Base-by-base conservation (phyloP, 2,888 invertebrate species). In the Caradrina clavipalpis region DNA sequence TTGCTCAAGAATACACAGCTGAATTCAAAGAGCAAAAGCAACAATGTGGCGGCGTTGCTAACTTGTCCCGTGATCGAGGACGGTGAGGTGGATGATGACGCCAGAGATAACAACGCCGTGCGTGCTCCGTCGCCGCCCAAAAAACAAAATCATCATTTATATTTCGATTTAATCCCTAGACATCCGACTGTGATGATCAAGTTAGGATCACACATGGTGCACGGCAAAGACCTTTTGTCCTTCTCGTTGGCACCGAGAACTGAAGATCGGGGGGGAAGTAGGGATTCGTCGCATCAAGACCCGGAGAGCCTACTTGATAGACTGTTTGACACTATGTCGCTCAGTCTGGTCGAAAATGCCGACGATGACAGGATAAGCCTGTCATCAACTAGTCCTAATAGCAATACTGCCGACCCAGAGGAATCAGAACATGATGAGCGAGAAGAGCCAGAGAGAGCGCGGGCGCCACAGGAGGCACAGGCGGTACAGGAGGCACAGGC, bases 161-260 rank as follows among this genome's bases (percentile, higher is more conserved):
- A 64, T 31, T 42, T 78, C 7, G 74, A 79, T 1, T 19, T 80
- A 0, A 0, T 78, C 6, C 78, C 83, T 0, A 54, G 22, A 45
- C 60, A 73, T 8, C 42, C 53, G 0, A 17, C 39, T 6, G 1
- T 76, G 0, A 57, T 78, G 56, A 60, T 80, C 19, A 76, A 80
- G 13, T 17, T 82, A 4, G 19, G 42, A n/a, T 19, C 22, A 0
- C 54, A 19, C 8, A 6, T 22, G 5, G 5, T 61, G 5, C 61
- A 49, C 8, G 65, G 31, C 2, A 60, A 60, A n/a, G 3, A 58
- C 1, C n/a, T 68, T 0, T 2, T 66, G 2, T 53, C 51, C 0
- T 65, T 66, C 0, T 58, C 63, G n/a, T 26, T 76, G 4, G 19
- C 65, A 1, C 73, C 75, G 0, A 55, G 64, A 11, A 49, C 60